A percentile compares a stretch with the other conserved stretches of the same genome.
phyloP scores from a whole-genome alignment of 1,140 invertebrate genomes.

The Nephila pilipes region DNA sequence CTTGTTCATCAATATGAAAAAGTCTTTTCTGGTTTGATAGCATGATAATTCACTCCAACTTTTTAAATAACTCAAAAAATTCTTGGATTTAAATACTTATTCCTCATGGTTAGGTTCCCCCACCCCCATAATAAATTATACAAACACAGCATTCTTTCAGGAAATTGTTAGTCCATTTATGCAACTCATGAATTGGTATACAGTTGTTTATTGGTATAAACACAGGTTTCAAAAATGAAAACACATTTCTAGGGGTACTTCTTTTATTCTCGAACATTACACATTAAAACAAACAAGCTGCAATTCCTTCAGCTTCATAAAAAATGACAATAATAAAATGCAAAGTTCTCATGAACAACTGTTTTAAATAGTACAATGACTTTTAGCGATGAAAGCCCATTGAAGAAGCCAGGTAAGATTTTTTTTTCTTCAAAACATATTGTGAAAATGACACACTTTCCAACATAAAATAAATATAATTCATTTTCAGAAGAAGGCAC shows the following conservation, averaged over 20 bases:
- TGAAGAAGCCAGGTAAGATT: constrained; percentile 61
- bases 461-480: constrained; percentile 29
- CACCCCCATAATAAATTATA: too few species aligned
- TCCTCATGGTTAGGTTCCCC: too few species aligned
- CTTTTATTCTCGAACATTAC: constrained; percentile 68
- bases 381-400: constrained; percentile 71
- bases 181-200: too few species aligned
- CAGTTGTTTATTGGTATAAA: too few species aligned
- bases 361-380: constrained; percentile 72
- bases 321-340: constrained; percentile 77
- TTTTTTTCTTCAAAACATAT: constrained; percentile 1
- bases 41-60: too few species aligned
- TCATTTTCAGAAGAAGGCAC: neutral
- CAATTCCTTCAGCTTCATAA: constrained; percentile 72
- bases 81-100: too few species aligned
- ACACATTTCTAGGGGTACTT: constrained; percentile 57
- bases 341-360: constrained; percentile 67
- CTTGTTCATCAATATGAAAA: too few species aligned
- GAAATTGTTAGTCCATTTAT: too few species aligned
- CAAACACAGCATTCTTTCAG: too few species aligned
- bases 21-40: too few species aligned
- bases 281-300: constrained; percentile 77
- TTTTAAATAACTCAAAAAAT: too few species aligned
- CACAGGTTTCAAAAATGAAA: neutral
- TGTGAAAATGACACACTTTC: constrained; percentile 2